Conservation (phyloP, 2,113 vertebrate species). For the Columba janthina region DNA sequence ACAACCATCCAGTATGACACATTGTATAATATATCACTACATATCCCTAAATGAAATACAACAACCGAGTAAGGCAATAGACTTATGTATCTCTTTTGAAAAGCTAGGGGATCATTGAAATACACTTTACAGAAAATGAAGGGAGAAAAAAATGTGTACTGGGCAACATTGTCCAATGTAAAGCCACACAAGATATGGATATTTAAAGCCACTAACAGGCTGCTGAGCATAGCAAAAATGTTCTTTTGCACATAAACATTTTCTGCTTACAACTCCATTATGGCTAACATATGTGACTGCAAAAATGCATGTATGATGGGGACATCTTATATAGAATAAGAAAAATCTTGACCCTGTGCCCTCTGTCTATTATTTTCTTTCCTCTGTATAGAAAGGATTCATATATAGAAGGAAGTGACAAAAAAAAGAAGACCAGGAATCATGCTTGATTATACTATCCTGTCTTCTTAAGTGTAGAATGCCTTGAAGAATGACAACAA, state of each 20-base stretch:
- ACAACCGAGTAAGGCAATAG: not conserved
- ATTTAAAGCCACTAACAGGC: not conserved
- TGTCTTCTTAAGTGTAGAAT: not conserved
- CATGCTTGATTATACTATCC: not conserved
- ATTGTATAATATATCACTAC: not conserved
- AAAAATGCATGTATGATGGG: not conserved
- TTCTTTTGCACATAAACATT: not conserved
- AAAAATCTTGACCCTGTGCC: not conserved
- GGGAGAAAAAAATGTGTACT: not conserved
- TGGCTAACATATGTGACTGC: not conserved
- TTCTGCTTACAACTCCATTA: not conserved
- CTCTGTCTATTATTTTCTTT: not conserved
- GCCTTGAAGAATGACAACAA: not conserved
- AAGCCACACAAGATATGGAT: not conserved
- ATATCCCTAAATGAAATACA: not conserved
- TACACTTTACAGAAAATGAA: not conserved
- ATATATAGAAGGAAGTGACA: not conserved
- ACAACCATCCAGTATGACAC: not conserved
- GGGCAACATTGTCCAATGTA: not conserved
- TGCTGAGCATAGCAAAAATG: not conserved
- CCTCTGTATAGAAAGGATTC: not conserved
- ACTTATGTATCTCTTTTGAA: rapidly evolving
- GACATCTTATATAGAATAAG: not conserved
- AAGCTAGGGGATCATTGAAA: not conserved
- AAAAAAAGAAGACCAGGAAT: not conserved